Evolutionary conservation across 2,888 invertebrate genomes (phyloP), one percentile per base, ranked within the genome.

Genomic region (Anoplius nigerrimus): DNA sequence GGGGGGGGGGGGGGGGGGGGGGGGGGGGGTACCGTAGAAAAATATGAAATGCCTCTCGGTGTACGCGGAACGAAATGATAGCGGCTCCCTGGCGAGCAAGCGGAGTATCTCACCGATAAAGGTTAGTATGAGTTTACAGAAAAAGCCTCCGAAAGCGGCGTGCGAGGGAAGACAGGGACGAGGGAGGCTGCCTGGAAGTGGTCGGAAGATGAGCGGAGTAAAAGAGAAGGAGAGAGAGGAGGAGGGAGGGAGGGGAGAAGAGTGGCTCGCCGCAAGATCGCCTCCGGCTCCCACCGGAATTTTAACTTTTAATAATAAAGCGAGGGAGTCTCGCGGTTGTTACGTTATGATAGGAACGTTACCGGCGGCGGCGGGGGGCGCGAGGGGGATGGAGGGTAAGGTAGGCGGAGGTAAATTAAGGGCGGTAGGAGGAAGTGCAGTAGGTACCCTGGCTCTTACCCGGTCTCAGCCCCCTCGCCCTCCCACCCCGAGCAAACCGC

Each of bases 251-350:
- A 21, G 13, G 34, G 15, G 48, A 57, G 34, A 18, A 42, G 70
- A 60, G 66, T 62, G 75, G 66, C 54, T 73, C 61, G 73, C 77
- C 81, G 74, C 77, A 79, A 74, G 76, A 82, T 82, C 82, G 79
- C 76, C 75, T 71, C 57, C 66, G 78, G 79, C 82, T 84, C 82
- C 80, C 82, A 81, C 72, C 72, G 84, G 84, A 81, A 81, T 84
- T 86, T 86, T 74, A 87, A 86, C 84, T 87, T 87, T 87, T 87
- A 87, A 86, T 87, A 86, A 86, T 82, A 86, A 87, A 86, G 85
- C 85, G 86, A 86, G 86, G 86, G 85, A 84, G 85, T 84, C 77
- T 74, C 78, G 78, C 74, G 48, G 83, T 83, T 85, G 84, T 83
- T 81, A 78, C 79, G 81, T 84, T 83, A 82, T 80, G 83, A 84